These are phyloP conservation scores for Eupithecia centaureata DNA, from an alignment of 2,888 invertebrate species.

Conservation along the genomic window DNA sequence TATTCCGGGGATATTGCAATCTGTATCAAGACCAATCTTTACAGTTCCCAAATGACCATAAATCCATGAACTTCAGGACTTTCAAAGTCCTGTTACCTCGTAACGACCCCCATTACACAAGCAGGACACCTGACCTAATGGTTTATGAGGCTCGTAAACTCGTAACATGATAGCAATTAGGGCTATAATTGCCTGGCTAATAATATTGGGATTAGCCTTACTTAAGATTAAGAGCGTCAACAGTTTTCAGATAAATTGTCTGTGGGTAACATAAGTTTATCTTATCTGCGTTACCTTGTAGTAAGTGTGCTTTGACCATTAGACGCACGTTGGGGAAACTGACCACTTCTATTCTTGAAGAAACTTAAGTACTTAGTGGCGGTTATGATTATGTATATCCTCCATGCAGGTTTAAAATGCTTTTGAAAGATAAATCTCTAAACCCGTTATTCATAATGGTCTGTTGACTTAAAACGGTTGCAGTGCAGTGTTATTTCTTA, in stretches of 20 bases:
- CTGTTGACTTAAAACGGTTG: too few species aligned
- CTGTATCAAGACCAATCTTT: not conserved
- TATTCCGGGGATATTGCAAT: not conserved
- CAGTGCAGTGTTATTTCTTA: too few species aligned
- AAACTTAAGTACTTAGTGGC: too few species aligned
- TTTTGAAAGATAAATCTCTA: too few species aligned
- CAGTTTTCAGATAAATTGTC: not conserved
- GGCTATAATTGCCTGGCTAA: slow-evolving; percentile 29
- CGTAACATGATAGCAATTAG: slow-evolving; percentile 34
- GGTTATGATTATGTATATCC: too few species aligned
- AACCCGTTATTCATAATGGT: too few species aligned
- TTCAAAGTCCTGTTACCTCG: slow-evolving; percentile 9
- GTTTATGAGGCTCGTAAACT: slow-evolving; percentile 25
- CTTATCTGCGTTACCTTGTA: not conserved
- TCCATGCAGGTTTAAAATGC: too few species aligned
- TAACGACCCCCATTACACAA: slow-evolving; percentile 21
- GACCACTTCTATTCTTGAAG: not conserved
- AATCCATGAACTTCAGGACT: slow-evolving; percentile 6
- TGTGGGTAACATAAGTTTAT: not conserved
- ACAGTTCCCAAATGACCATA: not conserved
- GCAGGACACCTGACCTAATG: slow-evolving; percentile 33
- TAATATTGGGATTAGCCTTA: slow-evolving; percentile 16
- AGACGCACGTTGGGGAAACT: not conserved
- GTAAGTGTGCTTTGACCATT: not conserved
- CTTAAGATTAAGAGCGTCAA: not conserved